Conservation (phyloP, 1,140 invertebrate species). For the Ostrea edulis region DNA sequence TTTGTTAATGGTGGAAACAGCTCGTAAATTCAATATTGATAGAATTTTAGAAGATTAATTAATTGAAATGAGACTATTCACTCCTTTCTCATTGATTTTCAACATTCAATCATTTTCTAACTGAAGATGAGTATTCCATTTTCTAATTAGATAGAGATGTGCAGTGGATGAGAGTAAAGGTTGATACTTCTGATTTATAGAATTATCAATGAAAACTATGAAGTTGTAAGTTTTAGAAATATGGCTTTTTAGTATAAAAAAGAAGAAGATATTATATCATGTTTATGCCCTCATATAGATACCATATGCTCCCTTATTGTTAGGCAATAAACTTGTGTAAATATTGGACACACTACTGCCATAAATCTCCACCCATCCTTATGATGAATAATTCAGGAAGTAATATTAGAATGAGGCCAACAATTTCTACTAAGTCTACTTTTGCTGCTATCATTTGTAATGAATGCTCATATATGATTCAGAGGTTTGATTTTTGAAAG, state of each 20-base stretch:
- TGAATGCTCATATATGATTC: not conserved
- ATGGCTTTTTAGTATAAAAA: not conserved
- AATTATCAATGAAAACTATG: not conserved
- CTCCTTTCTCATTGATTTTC: not conserved
- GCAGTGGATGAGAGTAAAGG: not conserved
- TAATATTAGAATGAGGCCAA: not conserved
- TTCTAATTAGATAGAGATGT: not conserved
- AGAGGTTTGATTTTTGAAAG: not conserved
- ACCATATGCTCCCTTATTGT: not conserved
- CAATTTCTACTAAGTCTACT: not conserved
- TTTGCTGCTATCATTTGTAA: not conserved
- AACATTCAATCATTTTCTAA: not conserved
- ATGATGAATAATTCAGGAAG: conserved; percentile 15
- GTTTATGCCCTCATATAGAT: not conserved
- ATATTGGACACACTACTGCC: not conserved
- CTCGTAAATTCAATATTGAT: too few relatives aligned
- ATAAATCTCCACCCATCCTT: conserved; percentile 13
- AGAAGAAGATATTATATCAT: not conserved
- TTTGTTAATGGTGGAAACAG: too few relatives aligned
- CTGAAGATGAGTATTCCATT: not conserved
- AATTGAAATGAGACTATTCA: not conserved
- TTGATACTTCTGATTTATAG: not conserved
- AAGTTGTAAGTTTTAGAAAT: not conserved
- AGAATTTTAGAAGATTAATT: not conserved
- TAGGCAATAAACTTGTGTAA: conserved; percentile 8